Percentiles rank a stretch among this genome's conserved stretches.
Conservation (phyloP, 2,888 invertebrate species). For the Proisotoma minuta region DNA sequence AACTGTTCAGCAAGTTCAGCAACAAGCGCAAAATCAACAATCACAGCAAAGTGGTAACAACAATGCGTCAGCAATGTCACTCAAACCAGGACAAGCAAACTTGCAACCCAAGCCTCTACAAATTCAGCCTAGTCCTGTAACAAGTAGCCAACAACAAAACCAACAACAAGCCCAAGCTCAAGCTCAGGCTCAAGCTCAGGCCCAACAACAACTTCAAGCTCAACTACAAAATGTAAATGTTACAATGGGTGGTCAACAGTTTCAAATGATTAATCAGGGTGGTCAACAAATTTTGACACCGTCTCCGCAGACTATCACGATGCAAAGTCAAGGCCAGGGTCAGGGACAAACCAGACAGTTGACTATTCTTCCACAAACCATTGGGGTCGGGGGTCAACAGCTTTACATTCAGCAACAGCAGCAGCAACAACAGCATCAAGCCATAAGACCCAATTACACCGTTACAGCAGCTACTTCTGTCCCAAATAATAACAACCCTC, state of each 20-base stretch:
- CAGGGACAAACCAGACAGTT: conserved; percentile 43
- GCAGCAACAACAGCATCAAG: conserved; percentile 33
- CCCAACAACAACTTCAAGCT: conserved; percentile 52
- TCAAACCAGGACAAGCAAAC: conserved; percentile 33
- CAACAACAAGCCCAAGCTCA: conserved; percentile 46
- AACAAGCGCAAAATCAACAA: conserved; percentile 27
- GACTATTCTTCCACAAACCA: conserved; percentile 33
- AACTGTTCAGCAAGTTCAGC: conserved; percentile 32
- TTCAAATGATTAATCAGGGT: conserved; percentile 45
- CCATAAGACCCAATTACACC: conserved; percentile 40
- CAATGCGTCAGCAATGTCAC: conserved; percentile 26
- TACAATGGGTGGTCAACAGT: conserved; percentile 36
- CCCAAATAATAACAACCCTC: not conserved
- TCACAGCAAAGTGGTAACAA: conserved; percentile 33
- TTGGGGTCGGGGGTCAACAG: conserved; percentile 34
- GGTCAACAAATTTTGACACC: conserved; percentile 35
- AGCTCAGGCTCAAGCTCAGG: too few species aligned
- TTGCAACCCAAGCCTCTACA: conserved; percentile 42
- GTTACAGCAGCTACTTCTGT: conserved; percentile 17
- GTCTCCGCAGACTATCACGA: conserved; percentile 37
- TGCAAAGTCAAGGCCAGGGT: conserved; percentile 41
- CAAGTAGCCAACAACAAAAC: conserved; percentile 26
- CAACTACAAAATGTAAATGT: conserved; percentile 49
- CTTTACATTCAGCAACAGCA: conserved; percentile 33
- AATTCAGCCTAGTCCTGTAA: conserved; percentile 44